Evolutionary conservation across 2,888 invertebrate species (phyloP).

Genomic region (Rhagophthalmus giganteus): DNA sequence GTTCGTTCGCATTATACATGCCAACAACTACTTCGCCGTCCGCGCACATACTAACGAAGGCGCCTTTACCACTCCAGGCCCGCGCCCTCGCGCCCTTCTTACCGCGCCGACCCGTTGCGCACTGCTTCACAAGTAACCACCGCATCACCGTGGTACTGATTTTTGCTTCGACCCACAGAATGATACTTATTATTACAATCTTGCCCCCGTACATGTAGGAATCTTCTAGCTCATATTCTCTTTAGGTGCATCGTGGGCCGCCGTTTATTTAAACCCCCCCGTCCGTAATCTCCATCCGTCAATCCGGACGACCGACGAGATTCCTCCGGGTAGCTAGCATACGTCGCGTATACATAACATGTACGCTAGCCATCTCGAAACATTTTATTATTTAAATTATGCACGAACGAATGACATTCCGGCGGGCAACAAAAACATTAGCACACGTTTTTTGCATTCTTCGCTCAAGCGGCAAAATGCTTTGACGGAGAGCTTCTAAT

Average conservation of each 20-base stretch:
- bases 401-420: neutral
- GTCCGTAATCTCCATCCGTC: neutral
- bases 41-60: conserved; percentile 53
- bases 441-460: neutral
- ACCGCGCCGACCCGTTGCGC: conserved; percentile 56
- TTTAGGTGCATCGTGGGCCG: neutral
- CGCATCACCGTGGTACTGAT: conserved; percentile 53
- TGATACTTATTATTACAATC: conserved; percentile 37
- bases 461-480: neutral
- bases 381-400: neutral
- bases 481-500: neutral
- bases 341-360: neutral
- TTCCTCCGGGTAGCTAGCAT: no score
- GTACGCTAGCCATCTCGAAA: neutral
- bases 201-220: conserved; percentile 12
- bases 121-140: conserved; percentile 55
- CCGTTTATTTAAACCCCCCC: neutral
- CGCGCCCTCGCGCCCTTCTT: conserved; percentile 60
- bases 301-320: neutral
- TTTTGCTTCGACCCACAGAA: conserved; percentile 45
- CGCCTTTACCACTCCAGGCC: conserved; percentile 58
- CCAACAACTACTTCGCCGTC: conserved; percentile 37
- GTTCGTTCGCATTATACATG: conserved; percentile 11
- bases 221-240: neutral
- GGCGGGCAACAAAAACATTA: neutral